These are phyloP conservation scores for Hydriomena furcata DNA, from an alignment of 2,888 invertebrate species.

Conservation along the genomic window DNA sequence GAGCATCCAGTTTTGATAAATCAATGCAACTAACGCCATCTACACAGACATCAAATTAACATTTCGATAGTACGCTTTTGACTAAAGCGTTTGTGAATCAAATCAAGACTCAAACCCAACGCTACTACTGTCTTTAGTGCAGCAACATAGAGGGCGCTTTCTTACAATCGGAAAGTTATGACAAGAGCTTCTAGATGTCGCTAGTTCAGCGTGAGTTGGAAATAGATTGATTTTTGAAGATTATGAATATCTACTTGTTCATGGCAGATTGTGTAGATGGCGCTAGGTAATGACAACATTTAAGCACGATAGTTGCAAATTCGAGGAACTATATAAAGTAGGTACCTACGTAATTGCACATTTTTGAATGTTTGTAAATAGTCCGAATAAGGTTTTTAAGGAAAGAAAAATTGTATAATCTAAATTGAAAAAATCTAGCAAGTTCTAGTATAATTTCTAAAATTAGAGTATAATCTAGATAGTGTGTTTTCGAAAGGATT, in stretches of 20 bases:
- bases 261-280: conserved; percentile 21
- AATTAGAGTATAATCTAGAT: too few species aligned
- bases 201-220: not conserved
- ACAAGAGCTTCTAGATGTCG: conserved; percentile 2
- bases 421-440: too few species aligned
- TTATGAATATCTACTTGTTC: not conserved
- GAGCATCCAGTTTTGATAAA: not conserved
- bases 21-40: conserved; percentile 7
- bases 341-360: too few species aligned
- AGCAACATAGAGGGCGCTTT: conserved; percentile 9
- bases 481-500: too few species aligned
- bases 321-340: too few species aligned
- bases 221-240: not conserved
- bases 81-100: not conserved
- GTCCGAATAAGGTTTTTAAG: too few species aligned
- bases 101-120: conserved; percentile 7
- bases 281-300: not conserved
- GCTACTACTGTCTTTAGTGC: not conserved
- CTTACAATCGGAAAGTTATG: not conserved
- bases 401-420: too few species aligned
- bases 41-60: not conserved
- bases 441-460: too few species aligned
- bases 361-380: too few species aligned
- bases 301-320: too few species aligned
- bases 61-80: not conserved